Evolutionary conservation across 2,797 vertebrate genomes (phyloP), one percentile per base, ranked within the genome.

Genomic region (Propithecus perrieri): DNA sequence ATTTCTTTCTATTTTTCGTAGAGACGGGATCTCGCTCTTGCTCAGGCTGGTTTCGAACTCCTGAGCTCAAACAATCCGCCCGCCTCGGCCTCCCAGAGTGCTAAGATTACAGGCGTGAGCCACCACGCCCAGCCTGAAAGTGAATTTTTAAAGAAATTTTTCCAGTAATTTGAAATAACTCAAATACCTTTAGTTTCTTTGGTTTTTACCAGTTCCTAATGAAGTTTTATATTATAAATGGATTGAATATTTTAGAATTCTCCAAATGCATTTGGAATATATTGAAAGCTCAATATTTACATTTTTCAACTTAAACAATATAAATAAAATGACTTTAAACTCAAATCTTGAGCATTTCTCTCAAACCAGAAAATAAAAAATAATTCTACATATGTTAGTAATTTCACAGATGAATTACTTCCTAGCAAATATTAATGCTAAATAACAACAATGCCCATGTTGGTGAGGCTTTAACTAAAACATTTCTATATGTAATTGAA

Each of bases 401-500:
- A 86, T 43, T 53, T 92, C 72, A 76, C 46, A 91, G 87, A 75
- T 85, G 5, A 95, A 72, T 95, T 80, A 48, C 18, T 65, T 91
- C 33, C 53, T 38, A 59, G 61, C 9, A 85, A 81, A 89, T 81
- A 81, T 59, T 85, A 87, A 96, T 38, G 20, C 3, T 71, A 53
- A 93, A 67, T 6, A 65, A 76, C 4, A 83, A 95, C 67, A 85
- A 80, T 71, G 43, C 43, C 28, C 46, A 26, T 41, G 46, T 50
- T 92, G 59, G n/a, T 57, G 15, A 96, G n/a, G 28, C 46, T 94
- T 89, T 95, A 30, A 92, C 11, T 81, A 63, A 81, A 94, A 81
- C 43, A 88, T 83, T 79, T 78, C 43, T 85, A 15, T 53, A 63
- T 71, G 61, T 88, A 94, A 92, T 83, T 76, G 5, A 94, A 81